These are phyloP conservation scores for Trachurus trachurus DNA, from an alignment of 2,797 vertebrate genomes.

Conservation along the genomic window DNA sequence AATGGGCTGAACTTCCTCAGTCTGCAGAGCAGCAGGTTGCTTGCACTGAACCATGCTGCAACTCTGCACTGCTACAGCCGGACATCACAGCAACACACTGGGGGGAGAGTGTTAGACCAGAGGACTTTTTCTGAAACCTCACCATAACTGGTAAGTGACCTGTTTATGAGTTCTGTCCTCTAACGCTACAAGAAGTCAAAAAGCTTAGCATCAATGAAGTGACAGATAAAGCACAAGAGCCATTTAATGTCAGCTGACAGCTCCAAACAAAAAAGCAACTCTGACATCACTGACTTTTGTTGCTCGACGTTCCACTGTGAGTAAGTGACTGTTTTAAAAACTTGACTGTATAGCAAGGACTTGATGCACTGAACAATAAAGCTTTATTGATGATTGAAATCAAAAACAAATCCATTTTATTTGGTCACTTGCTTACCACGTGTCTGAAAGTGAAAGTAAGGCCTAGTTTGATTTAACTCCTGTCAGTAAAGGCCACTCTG, in stretches of 20 bases:
- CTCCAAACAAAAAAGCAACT: not conserved
- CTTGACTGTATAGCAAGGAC: not conserved
- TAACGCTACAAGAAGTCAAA: not conserved
- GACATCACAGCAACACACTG: not conserved
- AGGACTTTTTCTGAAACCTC: not conserved
- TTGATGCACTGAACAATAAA: not conserved
- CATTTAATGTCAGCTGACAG: not conserved
- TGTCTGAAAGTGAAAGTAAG: conserved; percentile 53
- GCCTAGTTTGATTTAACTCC: not conserved
- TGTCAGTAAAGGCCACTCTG: conserved; percentile 11
- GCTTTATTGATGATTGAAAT: not conserved
- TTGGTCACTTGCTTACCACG: conserved; percentile 6
- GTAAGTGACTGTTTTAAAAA: not conserved
- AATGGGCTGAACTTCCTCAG: conserved; percentile 58
- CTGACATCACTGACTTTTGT: not conserved
- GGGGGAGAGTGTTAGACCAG: not conserved
- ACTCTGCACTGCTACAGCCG: not conserved
- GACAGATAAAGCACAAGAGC: too few species aligned
- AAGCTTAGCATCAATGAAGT: not conserved
- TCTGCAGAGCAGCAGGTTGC: conserved; percentile 34
- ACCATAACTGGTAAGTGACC: conserved; percentile 38
- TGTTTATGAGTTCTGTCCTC: not conserved
- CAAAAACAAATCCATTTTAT: not conserved
- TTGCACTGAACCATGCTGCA: conserved; percentile 19
- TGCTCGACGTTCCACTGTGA: not conserved